A percentile compares a stretch with the other conserved stretches of the same genome.
These are phyloP conservation scores for Luperina testacea DNA, from an alignment of 2,888 invertebrate species.

Conservation along the genomic window DNA sequence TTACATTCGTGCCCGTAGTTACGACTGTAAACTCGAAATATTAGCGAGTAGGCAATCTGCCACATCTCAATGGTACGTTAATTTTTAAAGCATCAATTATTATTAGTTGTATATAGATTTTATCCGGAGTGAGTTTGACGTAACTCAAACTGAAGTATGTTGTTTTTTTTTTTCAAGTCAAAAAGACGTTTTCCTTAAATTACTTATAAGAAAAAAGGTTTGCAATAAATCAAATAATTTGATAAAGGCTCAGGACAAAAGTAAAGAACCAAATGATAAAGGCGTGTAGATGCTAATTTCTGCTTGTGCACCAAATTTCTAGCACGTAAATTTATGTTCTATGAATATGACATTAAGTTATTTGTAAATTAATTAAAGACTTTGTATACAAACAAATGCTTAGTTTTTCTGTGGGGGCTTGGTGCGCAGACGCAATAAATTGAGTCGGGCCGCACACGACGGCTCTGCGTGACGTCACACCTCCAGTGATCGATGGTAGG, in stretches of 20 bases:
- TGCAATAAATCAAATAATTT: constrained; percentile 14
- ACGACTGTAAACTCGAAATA: constrained; percentile 81
- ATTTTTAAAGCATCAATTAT: constrained; percentile 63
- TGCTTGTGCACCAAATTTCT: constrained; percentile 13
- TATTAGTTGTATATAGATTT: constrained; percentile 42
- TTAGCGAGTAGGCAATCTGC: constrained; percentile 87
- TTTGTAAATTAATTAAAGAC: constrained; percentile 69
- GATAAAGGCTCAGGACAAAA: background rate
- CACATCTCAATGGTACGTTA: constrained; percentile 80
- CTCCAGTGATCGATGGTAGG: constrained; percentile 88
- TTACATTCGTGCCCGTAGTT: constrained; percentile 85
- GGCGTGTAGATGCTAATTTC: background rate
- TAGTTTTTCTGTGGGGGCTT: constrained; percentile 81
- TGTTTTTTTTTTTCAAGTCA: constrained; percentile 17
- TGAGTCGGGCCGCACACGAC: constrained; percentile 89
- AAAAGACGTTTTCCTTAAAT: background rate
- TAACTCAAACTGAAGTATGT: constrained; percentile 53
- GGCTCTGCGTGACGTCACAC: constrained; percentile 90
- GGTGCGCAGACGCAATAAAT: constrained; percentile 89
- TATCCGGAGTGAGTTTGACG: constrained; percentile 60
- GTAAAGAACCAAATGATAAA: background rate
- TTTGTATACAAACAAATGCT: constrained; percentile 70
- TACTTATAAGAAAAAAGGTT: constrained; percentile 29
- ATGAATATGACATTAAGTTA: constrained; percentile 42
- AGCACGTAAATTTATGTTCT: constrained; percentile 6